These are phyloP conservation scores for Dinomys branickii DNA, from an alignment of 2,113 vertebrate genomes.

Conservation along the genomic window DNA sequence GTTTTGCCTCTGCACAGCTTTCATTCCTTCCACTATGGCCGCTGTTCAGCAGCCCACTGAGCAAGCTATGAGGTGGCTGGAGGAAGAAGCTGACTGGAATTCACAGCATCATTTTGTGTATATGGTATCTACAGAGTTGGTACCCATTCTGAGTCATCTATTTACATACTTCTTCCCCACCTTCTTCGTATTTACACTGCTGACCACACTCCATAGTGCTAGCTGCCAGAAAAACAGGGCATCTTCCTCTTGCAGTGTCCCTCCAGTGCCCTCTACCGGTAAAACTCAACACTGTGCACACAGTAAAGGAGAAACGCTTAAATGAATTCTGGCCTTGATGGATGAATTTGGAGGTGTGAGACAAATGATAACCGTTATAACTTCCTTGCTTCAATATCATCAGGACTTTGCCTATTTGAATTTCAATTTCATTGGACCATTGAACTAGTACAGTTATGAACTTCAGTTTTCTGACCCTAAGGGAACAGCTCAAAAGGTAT, in stretches of 20 bases:
- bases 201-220: neutral
- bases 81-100: neutral
- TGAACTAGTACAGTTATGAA: constrained; percentile 25
- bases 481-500: neutral
- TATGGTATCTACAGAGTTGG: neutral
- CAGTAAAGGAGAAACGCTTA: neutral
- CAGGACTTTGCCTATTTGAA: neutral
- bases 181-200: neutral
- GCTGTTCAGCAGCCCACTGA: neutral
- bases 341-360: constrained; percentile 5
- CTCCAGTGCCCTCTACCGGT: constrained; percentile 58
- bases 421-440: neutral
- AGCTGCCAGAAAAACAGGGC: neutral
- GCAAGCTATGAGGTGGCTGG: neutral
- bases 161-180: neutral
- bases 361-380: neutral
- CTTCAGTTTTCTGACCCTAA: constrained; percentile 36
- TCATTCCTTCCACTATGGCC: neutral
- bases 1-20: neutral
- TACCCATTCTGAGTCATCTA: neutral
- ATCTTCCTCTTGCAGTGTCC: constrained; percentile 36
- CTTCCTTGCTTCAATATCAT: neutral
- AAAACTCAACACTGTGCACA: neutral
- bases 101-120: constrained; percentile 1
- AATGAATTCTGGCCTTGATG: neutral